A percentile compares a stretch with the other conserved stretches of the same genome.
Evolutionary conservation across 2,113 vertebrate species (phyloP).

Genomic region (Setophaga kirtlandii): DNA sequence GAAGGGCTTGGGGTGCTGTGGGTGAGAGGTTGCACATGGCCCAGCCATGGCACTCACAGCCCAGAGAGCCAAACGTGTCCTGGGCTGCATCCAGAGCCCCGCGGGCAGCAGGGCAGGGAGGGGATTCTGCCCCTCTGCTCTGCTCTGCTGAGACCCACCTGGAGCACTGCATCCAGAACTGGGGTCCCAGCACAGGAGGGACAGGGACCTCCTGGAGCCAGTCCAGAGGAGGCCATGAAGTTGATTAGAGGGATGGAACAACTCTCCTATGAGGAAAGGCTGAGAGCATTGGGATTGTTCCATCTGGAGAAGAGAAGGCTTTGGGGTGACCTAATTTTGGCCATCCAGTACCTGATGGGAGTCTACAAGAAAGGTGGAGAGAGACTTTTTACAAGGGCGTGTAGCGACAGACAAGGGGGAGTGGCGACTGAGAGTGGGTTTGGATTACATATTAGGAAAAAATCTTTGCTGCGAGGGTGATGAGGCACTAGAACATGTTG

Average conservation of each 20-base stretch:
- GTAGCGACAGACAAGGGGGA: background rate
- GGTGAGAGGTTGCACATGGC: background rate
- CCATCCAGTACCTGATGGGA: background rate
- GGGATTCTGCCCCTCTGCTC: background rate
- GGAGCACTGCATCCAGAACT: background rate
- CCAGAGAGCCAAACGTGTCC: background rate
- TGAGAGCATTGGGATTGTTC: background rate
- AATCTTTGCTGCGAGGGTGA: background rate
- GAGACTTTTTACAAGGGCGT: background rate
- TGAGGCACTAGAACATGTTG: background rate
- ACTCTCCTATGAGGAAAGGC: background rate
- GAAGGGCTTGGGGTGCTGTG: background rate
- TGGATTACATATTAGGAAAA: background rate
- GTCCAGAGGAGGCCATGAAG: background rate
- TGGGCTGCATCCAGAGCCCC: background rate
- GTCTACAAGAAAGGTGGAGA: background rate
- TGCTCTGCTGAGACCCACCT: background rate
- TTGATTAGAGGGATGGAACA: background rate
- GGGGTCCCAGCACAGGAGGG: background rate
- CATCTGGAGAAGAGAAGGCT: background rate
- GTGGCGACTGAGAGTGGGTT: background rate
- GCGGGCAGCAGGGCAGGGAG: background rate
- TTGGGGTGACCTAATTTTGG: background rate
- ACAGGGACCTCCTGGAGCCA: accelerated
- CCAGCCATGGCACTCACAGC: background rate